phyloP scores from a whole-genome alignment of 2,888 invertebrate genomes.

The Cryptosula pallasiana region DNA sequence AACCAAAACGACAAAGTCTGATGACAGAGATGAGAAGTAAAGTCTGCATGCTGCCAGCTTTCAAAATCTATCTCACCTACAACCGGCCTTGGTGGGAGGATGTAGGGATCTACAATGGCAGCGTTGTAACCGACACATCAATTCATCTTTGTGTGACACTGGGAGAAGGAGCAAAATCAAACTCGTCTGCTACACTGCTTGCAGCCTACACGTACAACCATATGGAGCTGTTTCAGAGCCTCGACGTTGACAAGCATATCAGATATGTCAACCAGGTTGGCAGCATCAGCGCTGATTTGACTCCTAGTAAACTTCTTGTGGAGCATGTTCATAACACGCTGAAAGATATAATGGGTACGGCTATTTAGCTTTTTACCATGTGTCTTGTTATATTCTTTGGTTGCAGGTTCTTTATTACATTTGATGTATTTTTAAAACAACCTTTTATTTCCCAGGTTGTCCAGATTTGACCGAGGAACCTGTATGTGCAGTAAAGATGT shows the following conservation, averaged over 20 bases:
- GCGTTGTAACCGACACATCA: not conserved
- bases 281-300: not conserved
- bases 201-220: not conserved
- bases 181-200: not conserved
- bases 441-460: not conserved
- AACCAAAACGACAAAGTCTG: not conserved
- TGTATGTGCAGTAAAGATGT: not conserved
- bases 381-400: not conserved
- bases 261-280: not conserved
- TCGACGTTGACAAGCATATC: not conserved
- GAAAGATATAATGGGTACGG: not conserved
- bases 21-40: not conserved
- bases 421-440: not conserved
- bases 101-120: not conserved
- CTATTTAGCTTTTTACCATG: not conserved
- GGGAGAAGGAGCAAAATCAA: not conserved
- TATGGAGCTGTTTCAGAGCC: not conserved
- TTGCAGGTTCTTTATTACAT: not conserved
- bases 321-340: not conserved
- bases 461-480: not conserved
- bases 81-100: not conserved
- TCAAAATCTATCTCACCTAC: conserved; percentile 8
- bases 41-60: not conserved
- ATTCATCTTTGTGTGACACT: not conserved
- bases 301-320: not conserved